Evolutionary conservation across 2,888 invertebrate genomes (phyloP), one percentile per base, ranked within the genome.

Genomic region (Morpho deidamia): DNA sequence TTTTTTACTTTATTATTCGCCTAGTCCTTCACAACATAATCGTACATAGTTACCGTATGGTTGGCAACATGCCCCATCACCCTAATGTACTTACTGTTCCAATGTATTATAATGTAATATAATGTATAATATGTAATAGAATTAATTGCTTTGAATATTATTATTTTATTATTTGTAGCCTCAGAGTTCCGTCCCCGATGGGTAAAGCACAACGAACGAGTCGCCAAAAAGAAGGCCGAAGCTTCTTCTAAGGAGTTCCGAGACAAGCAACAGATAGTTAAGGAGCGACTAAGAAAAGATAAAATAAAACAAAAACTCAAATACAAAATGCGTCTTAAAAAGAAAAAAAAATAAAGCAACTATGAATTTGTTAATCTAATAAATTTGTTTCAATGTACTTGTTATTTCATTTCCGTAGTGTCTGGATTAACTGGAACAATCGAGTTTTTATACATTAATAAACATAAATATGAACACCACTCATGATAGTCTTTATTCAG

Each of bases 121-220:
- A n/a, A n/a, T n/a, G n/a, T n/a, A n/a, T n/a, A n/a, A n/a, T n/a
- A n/a, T n/a, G n/a, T n/a, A n/a, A n/a, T n/a, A n/a, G n/a, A n/a
- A n/a, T n/a, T n/a, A n/a, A 34, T 34, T 11, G 23, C 33, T n/a
- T n/a, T 10, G 5, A 34, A 34, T 34, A 34, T 32, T 37, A 12
- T 11, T 49, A 10, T 38, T 43, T 38, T 7, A n/a, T n/a, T n/a
- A n/a, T 48, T 61, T 63, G 34, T 83, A 74, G 87, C 77, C 9
- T 90, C 92, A 0, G 91, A 93, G 48, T 90, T 90, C 67, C 89
- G 91, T 53, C 94, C 95, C 0, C 94, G 93, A 68, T 95, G 95
- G 94, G 94, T 94, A 45, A 92, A 94, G 45, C 95, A 95, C 76
- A 96, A 96, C 80, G 93, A 93, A 58, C 95, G 95, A 59, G 56